phyloP scores from a whole-genome alignment of 1,140 invertebrate genomes.

The Drosophila serrata region DNA sequence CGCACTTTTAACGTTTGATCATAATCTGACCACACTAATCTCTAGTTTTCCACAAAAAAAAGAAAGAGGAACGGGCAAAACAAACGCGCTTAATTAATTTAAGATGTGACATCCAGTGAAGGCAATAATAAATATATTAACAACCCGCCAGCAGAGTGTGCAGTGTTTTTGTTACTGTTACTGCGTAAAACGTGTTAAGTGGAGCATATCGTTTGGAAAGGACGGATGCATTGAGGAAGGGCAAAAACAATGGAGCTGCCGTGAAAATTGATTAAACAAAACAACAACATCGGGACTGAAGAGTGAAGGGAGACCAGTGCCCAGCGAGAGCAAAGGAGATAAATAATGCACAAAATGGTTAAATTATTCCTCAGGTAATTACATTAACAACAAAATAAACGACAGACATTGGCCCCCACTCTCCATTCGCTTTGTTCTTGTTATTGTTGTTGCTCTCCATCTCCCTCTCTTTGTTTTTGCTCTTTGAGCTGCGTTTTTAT shows the following conservation, averaged over 20 bases:
- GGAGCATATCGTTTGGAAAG: not conserved
- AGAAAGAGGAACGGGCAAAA: not conserved
- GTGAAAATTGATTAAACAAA: constrained; percentile 47
- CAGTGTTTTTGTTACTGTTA: not conserved
- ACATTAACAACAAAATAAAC: constrained; percentile 37
- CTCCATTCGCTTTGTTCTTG: not conserved
- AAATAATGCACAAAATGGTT: constrained; percentile 76
- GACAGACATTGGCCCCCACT: not conserved
- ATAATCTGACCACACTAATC: too few relatives aligned
- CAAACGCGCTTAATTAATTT: constrained; percentile 16
- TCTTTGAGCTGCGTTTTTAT: constrained; percentile 66
- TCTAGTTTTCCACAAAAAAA: too few relatives aligned
- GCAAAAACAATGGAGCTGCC: constrained; percentile 18
- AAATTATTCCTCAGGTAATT: constrained; percentile 81
- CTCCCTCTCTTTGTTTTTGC: constrained; percentile 28
- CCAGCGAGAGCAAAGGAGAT: not conserved
- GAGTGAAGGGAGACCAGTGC: not conserved
- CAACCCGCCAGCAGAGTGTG: not conserved
- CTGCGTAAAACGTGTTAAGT: constrained; percentile 11
- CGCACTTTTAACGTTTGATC: too few relatives aligned
- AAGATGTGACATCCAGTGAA: constrained; percentile 25
- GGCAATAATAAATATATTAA: not conserved
- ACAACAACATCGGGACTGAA: constrained; percentile 4
- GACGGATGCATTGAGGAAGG: not conserved
- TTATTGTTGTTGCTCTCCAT: constrained; percentile 29